Conservation (phyloP, 2,888 invertebrate genomes). For the Euproctis similis region DNA sequence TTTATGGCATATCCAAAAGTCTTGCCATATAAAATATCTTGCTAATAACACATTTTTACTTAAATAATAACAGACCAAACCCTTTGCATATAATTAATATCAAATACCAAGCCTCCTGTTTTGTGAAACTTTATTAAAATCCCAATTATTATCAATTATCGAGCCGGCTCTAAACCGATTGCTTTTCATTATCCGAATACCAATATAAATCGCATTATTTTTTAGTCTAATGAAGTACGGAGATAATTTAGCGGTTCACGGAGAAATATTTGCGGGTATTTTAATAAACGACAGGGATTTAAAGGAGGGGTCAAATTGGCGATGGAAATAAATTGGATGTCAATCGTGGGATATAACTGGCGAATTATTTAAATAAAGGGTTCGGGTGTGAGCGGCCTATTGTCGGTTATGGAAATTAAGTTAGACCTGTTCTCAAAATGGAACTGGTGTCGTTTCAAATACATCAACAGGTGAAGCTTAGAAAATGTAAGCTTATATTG, state of each 20-base stretch:
- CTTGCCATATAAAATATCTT: no score
- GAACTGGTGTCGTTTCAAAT: background rate
- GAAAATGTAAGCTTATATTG: no score
- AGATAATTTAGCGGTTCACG: constrained; percentile 5
- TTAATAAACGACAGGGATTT: constrained; percentile 4
- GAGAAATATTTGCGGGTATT: constrained; percentile 4
- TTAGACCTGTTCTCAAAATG: constrained; percentile 1
- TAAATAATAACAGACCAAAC: no score
- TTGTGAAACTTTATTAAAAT: constrained; percentile 21
- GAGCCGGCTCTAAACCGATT: constrained; percentile 15
- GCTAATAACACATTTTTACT: no score
- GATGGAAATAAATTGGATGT: constrained; percentile 1
- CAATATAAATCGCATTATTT: constrained; percentile 6
- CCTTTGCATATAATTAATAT: constrained; percentile 14
- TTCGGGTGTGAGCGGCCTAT: constrained; percentile 1
- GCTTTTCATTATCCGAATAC: no score
- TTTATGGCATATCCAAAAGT: no score
- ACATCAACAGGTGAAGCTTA: no score
- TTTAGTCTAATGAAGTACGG: constrained; percentile 22
- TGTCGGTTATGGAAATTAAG: constrained; percentile 4
- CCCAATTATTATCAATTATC: constrained; percentile 21
- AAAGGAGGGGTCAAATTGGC: constrained; percentile 1
- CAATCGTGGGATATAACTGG: constrained; percentile 1
- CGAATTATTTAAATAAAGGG: constrained; percentile 4
- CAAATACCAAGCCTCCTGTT: constrained; percentile 7